Evolutionary conservation across 2,888 invertebrate species (phyloP).

Genomic region (Noctua fimbriata): DNA sequence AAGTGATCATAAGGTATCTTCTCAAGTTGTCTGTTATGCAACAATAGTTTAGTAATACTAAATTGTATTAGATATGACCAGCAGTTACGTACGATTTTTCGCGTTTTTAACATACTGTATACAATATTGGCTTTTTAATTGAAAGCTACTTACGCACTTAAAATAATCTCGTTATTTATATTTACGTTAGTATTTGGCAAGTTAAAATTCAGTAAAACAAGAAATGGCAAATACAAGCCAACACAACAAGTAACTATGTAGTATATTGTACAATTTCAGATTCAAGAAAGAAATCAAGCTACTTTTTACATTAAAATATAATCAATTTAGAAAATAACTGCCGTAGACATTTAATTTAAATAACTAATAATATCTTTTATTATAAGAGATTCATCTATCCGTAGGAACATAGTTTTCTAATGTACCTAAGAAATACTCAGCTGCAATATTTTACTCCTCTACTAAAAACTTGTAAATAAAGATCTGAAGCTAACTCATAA

Average conservation of each 20-base stretch:
- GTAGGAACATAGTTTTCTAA: constrained; percentile 75
- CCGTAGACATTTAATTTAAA: constrained; percentile 62
- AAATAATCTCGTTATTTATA: constrained; percentile 54
- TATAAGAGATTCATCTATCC: constrained; percentile 76
- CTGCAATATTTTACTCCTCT: constrained; percentile 66
- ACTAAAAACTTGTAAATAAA: constrained; percentile 68
- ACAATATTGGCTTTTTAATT: constrained; percentile 34
- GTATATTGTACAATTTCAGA: constrained; percentile 37
- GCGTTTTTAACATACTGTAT: constrained; percentile 34
- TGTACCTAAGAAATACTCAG: constrained; percentile 68
- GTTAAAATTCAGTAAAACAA: constrained; percentile 43
- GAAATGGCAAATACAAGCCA: constrained; percentile 48
- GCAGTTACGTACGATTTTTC: constrained; percentile 56
- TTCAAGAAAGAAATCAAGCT: constrained; percentile 27
- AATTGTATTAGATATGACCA: constrained; percentile 46
- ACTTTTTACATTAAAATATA: constrained; percentile 52
- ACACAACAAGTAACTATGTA: constrained; percentile 5
- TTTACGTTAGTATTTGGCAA: constrained; percentile 55
- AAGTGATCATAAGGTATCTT: constrained; percentile 17
- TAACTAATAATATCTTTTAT: constrained; percentile 73
- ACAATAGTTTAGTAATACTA: constrained; percentile 16
- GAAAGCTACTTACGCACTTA: constrained; percentile 33
- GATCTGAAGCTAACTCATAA: constrained; percentile 69
- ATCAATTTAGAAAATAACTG: constrained; percentile 64
- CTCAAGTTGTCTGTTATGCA: neutral